Base-by-base conservation (phyloP, 2,888 invertebrate species). In the Tricholauxania praeusta region DNA sequence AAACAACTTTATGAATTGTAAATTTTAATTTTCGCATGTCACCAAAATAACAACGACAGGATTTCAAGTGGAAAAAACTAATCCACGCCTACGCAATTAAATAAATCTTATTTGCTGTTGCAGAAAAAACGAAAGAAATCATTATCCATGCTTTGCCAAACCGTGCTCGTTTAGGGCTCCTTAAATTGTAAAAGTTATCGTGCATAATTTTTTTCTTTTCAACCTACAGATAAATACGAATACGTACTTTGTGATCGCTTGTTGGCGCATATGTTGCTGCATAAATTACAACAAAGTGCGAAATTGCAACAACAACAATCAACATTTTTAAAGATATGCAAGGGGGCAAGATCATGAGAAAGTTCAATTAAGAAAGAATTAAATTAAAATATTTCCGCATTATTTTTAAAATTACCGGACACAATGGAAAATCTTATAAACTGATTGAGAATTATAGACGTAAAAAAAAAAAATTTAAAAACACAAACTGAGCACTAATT, bases 251-350 rank as follows among this genome's bases (percentile, higher is more conserved):
- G 12, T 55, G 39, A 57, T n/a, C 32, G 32, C 22, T 48, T 67
- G 55, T 67, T 57, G 55, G 39, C 67, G 67, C 67, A 67, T 67
- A 67, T 67, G 67, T 67, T 67, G 57, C 47, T 47, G 47, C 22
- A 67, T 67, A 67, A 67, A 67, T 67, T 57, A 67, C 67, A 28
- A 51, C 55, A 67, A 48, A 57, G 67, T 67, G 67, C 57, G 48
- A 67, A 65, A 65, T 65, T 52, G 65, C n/a, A 39, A 39, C 10
- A 39, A 39, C 39, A 39, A 39, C 10, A 8, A 10, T 10, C 10
- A 10, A 39, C 10, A 10, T 39, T 39, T 39, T 10, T 10, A 39
- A n/a, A 39, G 39, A 39, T 39, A 39, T 39, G 39, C 39, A n/a
- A n/a, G 39, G 3, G 39, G 39, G 39, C 10, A 39, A 39, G 10